These are phyloP conservation scores for Musca vetustissima DNA, from an alignment of 1,140 invertebrate species.

Conservation along the genomic window DNA sequence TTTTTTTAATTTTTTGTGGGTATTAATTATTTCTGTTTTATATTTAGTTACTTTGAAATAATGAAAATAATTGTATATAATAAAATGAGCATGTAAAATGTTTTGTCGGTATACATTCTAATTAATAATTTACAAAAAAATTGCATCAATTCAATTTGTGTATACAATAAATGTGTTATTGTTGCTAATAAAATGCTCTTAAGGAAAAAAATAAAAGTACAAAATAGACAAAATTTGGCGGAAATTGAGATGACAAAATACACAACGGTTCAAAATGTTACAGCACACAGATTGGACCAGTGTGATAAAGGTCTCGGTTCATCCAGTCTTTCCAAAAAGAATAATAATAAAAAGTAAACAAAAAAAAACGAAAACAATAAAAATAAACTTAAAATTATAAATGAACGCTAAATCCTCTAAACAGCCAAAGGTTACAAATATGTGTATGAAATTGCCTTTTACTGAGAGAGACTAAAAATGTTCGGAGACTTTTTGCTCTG, in stretches of 20 bases:
- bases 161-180: slow-evolving; percentile 5
- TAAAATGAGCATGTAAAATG: slow-evolving; percentile 16
- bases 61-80: background rate
- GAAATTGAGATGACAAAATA: background rate
- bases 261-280: background rate
- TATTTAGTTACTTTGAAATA: slow-evolving; percentile 12
- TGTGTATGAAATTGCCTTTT: slow-evolving; percentile 19
- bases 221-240: background rate
- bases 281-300: background rate
- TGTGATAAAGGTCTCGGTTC: too few relatives aligned
- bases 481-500: background rate
- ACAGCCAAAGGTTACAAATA: slow-evolving; percentile 24
- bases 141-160: slow-evolving; percentile 1
- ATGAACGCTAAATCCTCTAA: background rate
- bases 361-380: too few relatives aligned
- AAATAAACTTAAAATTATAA: too few relatives aligned
- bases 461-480: background rate
- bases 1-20: slow-evolving; percentile 30
- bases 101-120: slow-evolving; percentile 12
- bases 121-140: slow-evolving; percentile 1
- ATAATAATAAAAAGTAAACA: too few relatives aligned
- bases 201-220: slow-evolving; percentile 8
- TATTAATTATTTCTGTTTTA: slow-evolving; percentile 28
- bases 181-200: background rate
- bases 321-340: background rate